These are phyloP conservation scores for Hydropsyche betteni DNA, from an alignment of 2,888 invertebrate genomes.

Conservation along the genomic window DNA sequence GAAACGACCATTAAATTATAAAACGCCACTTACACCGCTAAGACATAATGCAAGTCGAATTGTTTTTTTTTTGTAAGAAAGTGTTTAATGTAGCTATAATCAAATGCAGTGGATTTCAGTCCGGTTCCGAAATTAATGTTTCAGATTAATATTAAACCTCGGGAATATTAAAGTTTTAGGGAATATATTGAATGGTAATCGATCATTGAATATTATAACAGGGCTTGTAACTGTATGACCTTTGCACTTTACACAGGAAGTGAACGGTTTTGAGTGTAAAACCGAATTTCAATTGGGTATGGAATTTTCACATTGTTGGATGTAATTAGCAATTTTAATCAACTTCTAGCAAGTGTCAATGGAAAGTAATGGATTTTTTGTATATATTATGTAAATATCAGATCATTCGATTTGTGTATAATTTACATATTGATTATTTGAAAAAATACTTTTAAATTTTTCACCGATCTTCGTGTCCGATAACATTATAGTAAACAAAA, in stretches of 20 bases:
- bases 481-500: too few species aligned
- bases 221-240: neutral
- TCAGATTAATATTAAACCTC: too few species aligned
- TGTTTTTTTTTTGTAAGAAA: neutral
- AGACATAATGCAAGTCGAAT: neutral
- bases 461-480: too few species aligned
- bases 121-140: too few species aligned
- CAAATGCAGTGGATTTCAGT: too few species aligned
- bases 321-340: slow-evolving; percentile 17
- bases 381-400: slow-evolving; percentile 8
- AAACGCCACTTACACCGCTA: neutral
- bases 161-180: too few species aligned
- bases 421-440: neutral
- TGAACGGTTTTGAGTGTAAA: neutral
- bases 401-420: neutral
- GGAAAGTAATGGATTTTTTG: neutral
- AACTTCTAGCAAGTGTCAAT: neutral
- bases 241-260: slow-evolving; percentile 5
- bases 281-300: neutral
- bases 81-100: too few species aligned
- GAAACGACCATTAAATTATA: slow-evolving; percentile 6
- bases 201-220: neutral
- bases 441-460: neutral
- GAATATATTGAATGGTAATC: too few species aligned
- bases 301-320: neutral